These are phyloP conservation scores for Micoletzkya japonica DNA, from an alignment of 2,888 invertebrate genomes.

Conservation along the genomic window DNA sequence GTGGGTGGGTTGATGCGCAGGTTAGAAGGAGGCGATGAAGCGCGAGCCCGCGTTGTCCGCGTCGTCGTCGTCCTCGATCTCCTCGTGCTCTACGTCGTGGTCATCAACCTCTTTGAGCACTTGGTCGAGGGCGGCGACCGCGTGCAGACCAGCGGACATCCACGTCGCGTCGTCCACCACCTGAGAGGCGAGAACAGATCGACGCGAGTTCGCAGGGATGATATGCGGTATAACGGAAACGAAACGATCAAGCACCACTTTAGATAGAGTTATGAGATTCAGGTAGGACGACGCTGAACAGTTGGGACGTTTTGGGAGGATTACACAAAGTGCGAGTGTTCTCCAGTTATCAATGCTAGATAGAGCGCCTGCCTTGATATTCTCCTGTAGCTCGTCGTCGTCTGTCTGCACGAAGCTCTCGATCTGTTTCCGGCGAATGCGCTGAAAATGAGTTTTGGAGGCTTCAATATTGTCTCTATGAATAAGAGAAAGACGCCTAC, in stretches of 20 bases:
- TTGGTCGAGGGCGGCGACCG: slow-evolving; percentile 51
- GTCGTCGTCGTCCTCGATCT: neutral
- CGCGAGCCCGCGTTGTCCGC: neutral
- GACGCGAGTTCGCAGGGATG: neutral
- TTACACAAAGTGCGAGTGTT: no score
- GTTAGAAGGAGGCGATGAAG: neutral
- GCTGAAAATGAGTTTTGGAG: neutral
- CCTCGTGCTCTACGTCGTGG: slow-evolving; percentile 7
- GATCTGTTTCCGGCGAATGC: neutral
- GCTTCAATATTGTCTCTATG: neutral
- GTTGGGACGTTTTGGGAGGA: no score
- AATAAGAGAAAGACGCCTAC: neutral
- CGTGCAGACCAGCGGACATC: slow-evolving; percentile 47
- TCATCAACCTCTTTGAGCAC: slow-evolving; percentile 44
- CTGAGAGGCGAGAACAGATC: slow-evolving; percentile 24
- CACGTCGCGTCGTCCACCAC: slow-evolving; percentile 47
- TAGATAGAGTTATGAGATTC: no score
- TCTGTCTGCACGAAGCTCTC: slow-evolving; percentile 23
- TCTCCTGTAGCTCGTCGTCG: slow-evolving; percentile 15
- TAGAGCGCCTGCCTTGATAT: slow-evolving; percentile 21
- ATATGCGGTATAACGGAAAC: neutral
- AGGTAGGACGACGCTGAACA: no score
- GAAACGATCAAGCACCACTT: neutral
- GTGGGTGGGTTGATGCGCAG: neutral
- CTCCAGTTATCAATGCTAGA: no score